A percentile compares a stretch with the other conserved stretches of the same genome.
These are phyloP conservation scores for Etia nguti DNA, from an alignment of 2,113 vertebrate genomes.

Conservation along the genomic window DNA sequence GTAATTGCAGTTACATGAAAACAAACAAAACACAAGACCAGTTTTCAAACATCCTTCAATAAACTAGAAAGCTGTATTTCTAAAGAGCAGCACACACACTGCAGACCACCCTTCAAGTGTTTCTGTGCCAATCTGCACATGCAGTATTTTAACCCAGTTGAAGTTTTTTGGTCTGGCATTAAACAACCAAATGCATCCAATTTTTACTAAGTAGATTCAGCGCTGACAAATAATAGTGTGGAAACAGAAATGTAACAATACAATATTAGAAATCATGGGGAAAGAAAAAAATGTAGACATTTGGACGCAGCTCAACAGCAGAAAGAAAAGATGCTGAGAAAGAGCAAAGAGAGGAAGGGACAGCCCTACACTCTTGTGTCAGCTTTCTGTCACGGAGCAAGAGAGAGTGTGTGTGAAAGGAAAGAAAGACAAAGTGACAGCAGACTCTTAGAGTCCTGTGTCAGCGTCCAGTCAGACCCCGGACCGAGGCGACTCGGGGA, in stretches of 20 bases:
- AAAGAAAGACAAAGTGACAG: slow-evolving; percentile 13
- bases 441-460: slow-evolving; percentile 21
- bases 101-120: neutral
- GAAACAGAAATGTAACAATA: neutral
- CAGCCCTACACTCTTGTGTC: neutral
- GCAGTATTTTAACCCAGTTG: neutral
- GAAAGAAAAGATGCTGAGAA: neutral
- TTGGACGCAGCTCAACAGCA: neutral
- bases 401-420: neutral
- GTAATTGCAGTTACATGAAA: neutral
- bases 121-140: neutral
- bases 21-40: neutral
- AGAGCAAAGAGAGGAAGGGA: neutral
- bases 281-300: neutral
- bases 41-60: neutral
- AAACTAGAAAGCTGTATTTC: neutral
- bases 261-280: neutral
- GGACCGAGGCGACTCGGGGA: neutral
- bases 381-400: slow-evolving; percentile 14
- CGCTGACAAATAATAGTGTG: neutral
- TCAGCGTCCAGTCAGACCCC: slow-evolving; percentile 53
- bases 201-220: neutral
- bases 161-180: neutral
- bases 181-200: neutral
- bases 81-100: neutral